Conservation (phyloP, 2,888 invertebrate species). For the Sinotaia quadrata region DNA sequence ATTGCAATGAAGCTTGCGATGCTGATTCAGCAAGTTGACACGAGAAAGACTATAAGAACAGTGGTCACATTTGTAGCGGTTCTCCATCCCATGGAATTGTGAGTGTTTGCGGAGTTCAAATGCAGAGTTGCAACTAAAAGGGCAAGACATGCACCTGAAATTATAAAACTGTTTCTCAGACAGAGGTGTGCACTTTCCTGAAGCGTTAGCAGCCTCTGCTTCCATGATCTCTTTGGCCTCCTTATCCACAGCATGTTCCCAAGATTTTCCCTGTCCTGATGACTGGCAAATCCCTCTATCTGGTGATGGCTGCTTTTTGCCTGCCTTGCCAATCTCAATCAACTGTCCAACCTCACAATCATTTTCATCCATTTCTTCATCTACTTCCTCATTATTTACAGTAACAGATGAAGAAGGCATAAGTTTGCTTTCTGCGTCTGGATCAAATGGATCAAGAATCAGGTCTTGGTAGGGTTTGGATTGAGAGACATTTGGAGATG, state of each 20-base stretch:
- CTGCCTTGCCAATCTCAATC: conserved; percentile 22
- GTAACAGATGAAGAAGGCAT: neutral
- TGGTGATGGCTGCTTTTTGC: too few relatives aligned
- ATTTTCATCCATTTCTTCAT: conserved; percentile 38
- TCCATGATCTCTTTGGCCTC: conserved; percentile 34
- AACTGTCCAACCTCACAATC: conserved; percentile 19
- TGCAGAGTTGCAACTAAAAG: conserved; percentile 51
- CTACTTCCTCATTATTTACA: conserved; percentile 25
- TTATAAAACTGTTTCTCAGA: conserved; percentile 29
- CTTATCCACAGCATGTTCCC: conserved; percentile 27
- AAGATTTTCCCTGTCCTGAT: too few relatives aligned
- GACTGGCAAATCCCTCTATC: too few relatives aligned
- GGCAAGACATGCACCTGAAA: conserved; percentile 51
- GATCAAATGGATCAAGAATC: conserved; percentile 38
- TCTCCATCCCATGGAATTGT: conserved; percentile 51
- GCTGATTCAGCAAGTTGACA: conserved; percentile 46
- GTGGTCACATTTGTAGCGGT: conserved; percentile 54
- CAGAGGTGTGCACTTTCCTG: neutral
- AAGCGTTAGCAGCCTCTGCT: conserved; percentile 29
- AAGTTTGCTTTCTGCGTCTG: conserved; percentile 2
- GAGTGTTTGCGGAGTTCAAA: conserved; percentile 54
- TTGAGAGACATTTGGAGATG: conserved; percentile 23
- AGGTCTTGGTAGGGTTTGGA: conserved; percentile 48
- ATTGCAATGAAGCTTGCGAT: conserved; percentile 52
- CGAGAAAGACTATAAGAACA: conserved; percentile 65